Percentiles rank a stretch among this genome's conserved stretches.
phyloP scores from a whole-genome alignment of 2,888 invertebrate genomes.

The Glaucopsyche alexis region DNA sequence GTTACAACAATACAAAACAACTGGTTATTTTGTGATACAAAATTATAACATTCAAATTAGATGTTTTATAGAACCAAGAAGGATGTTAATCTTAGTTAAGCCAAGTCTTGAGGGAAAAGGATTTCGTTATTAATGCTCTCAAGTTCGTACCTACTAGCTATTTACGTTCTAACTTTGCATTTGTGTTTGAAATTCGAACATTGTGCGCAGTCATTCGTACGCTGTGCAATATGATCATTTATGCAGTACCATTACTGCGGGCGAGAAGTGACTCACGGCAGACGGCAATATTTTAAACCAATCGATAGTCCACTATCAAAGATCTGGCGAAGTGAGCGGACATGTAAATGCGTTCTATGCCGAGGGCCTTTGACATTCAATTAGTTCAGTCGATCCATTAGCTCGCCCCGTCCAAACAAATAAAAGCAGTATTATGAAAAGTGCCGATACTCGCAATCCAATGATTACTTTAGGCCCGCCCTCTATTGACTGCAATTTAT shows the following conservation, averaged over 20 bases:
- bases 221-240: neutral
- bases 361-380: slow-evolving; percentile 52
- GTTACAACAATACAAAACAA: too few species aligned
- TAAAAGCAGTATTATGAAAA: slow-evolving; percentile 60
- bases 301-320: slow-evolving; percentile 26
- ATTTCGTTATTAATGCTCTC: neutral
- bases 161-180: neutral
- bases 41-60: too few species aligned
- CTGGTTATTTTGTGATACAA: too few species aligned
- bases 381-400: slow-evolving; percentile 66
- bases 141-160: neutral
- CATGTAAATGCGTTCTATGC: slow-evolving; percentile 39
- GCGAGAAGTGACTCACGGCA: neutral
- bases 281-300: slow-evolving; percentile 17
- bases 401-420: slow-evolving; percentile 46
- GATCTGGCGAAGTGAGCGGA: slow-evolving; percentile 26
- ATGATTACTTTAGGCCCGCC: slow-evolving; percentile 20
- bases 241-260: neutral
- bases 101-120: neutral
- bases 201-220: slow-evolving; percentile 3
- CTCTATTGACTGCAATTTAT: slow-evolving; percentile 18
- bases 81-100: too few species aligned
- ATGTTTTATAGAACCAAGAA: too few species aligned
- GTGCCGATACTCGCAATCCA: slow-evolving; percentile 35
- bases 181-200: neutral